Conservation (phyloP, 2,113 vertebrate species). For the Forbesichthys papilliferus region DNA sequence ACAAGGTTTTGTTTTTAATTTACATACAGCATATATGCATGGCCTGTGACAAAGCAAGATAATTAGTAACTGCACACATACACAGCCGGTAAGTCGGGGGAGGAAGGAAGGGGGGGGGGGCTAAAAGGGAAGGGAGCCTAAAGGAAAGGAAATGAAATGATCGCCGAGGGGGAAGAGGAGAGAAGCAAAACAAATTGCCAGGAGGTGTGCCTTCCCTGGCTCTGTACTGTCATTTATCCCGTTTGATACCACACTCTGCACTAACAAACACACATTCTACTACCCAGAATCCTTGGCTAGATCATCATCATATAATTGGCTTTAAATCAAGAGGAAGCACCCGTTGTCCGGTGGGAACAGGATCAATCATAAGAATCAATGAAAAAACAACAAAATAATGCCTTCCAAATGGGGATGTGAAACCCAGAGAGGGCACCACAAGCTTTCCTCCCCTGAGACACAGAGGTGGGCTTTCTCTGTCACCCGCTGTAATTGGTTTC, state of each 20-base stretch:
- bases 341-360: constrained; percentile 25
- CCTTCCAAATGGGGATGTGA: constrained; percentile 43
- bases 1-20: not conserved
- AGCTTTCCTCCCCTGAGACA: constrained; percentile 11
- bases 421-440: constrained; percentile 4
- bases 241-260: constrained; percentile 14
- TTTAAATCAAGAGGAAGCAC: constrained; percentile 69
- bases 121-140: not conserved
- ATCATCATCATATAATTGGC: constrained; percentile 66
- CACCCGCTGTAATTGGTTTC: constrained; percentile 51
- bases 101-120: not conserved
- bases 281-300: constrained; percentile 26
- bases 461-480: constrained; percentile 29
- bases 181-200: not conserved
- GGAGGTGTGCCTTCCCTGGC: constrained; percentile 4
- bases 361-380: constrained; percentile 62
- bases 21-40: not conserved
- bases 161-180: not conserved
- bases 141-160: not conserved
- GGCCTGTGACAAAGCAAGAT: not conserved
- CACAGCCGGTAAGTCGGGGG: not conserved
- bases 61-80: not conserved
- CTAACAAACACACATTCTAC: constrained; percentile 38
- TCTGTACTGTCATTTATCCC: constrained; percentile 45
- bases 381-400: constrained; percentile 57